phyloP scores from a whole-genome alignment of 2,888 invertebrate genomes.

The Brachylomia viminalis region DNA sequence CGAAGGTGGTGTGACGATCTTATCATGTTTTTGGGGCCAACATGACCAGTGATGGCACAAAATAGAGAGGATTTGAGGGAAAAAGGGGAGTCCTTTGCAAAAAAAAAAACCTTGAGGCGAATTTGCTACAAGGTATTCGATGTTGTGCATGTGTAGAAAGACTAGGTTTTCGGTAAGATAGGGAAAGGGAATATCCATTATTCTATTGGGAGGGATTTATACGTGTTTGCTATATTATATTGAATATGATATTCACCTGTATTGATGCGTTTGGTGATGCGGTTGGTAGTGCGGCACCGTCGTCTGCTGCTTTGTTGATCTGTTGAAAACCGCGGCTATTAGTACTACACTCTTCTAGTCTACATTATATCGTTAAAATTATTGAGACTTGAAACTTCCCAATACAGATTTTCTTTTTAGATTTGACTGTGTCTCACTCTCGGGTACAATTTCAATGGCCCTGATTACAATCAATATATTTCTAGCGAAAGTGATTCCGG shows the following conservation, averaged over 20 bases:
- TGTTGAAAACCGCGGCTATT: constrained; percentile 73
- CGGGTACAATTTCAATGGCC: not conserved
- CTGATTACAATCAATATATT: not conserved
- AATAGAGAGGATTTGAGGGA: not conserved
- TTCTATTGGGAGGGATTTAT: not conserved
- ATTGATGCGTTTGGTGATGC: constrained; percentile 88
- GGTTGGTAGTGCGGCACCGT: constrained; percentile 87
- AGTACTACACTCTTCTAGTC: constrained; percentile 19
- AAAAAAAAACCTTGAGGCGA: not conserved
- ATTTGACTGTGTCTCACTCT: not conserved
- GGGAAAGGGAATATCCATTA: not conserved
- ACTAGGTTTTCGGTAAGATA: not conserved
- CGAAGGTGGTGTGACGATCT: not conserved
- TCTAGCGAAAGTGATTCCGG: not conserved
- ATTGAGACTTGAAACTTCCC: not conserved
- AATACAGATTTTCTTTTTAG: not conserved
- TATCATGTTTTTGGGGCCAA: not conserved
- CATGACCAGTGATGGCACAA: not conserved
- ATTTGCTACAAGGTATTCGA: not conserved
- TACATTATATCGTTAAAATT: not conserved
- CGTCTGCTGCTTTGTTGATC: constrained; percentile 88
- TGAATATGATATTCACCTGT: constrained; percentile 79
- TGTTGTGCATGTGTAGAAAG: not conserved
- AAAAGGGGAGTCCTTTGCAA: not conserved
- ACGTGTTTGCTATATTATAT: not conserved